These are phyloP conservation scores for Dione juno DNA, from an alignment of 2,888 invertebrate genomes.

Conservation along the genomic window DNA sequence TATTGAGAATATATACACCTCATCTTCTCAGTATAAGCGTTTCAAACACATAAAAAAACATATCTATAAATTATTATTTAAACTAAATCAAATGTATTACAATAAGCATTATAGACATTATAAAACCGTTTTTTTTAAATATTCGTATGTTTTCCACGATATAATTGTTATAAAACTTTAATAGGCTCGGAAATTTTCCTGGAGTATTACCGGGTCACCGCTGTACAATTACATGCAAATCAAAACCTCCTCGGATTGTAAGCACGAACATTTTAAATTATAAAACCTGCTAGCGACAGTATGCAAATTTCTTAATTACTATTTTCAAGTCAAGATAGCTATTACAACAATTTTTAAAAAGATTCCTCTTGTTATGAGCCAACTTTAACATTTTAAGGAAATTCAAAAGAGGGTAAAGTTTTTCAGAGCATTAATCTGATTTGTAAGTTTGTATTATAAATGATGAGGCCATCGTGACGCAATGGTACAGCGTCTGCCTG, in stretches of 20 bases:
- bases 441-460: neutral
- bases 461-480: neutral
- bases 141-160: neutral
- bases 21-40: too few species aligned
- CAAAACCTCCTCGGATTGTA: slow-evolving; percentile 20
- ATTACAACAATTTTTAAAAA: slow-evolving; percentile 12
- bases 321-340: slow-evolving; percentile 24
- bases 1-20: too few species aligned
- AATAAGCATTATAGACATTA: too few species aligned
- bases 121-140: too few species aligned
- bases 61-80: too few species aligned
- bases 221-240: slow-evolving; percentile 20
- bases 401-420: neutral
- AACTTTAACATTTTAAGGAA: neutral
- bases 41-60: too few species aligned
- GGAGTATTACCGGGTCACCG: neutral
- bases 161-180: slow-evolving; percentile 11
- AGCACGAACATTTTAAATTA: slow-evolving; percentile 23
- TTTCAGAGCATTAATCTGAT: neutral
- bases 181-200: neutral
- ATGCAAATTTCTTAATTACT: slow-evolving; percentile 40
- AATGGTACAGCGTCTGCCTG: too few species aligned
- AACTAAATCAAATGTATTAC: too few species aligned
- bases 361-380: neutral
- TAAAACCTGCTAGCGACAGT: slow-evolving; percentile 32